Conservation (phyloP, 2,797 vertebrate species). For the Pelochelys cantorii region DNA sequence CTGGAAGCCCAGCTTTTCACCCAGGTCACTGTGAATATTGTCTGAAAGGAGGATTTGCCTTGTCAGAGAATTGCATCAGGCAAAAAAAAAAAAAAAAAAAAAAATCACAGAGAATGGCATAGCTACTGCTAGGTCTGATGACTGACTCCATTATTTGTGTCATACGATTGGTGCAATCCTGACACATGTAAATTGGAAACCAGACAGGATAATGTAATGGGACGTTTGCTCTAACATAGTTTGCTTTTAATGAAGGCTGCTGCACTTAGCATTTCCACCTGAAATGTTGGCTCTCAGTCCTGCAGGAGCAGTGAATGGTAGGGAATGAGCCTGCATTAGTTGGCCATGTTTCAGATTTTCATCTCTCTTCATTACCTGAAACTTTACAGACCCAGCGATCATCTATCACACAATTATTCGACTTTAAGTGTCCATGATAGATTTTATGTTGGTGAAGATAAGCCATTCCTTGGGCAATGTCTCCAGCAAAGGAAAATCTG, state of each 20-base stretch:
- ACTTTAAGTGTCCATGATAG: constrained; percentile 85
- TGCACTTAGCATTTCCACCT: background rate
- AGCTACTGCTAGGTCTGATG: background rate
- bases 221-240: background rate
- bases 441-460: constrained; percentile 88
- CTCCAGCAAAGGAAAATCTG: constrained; percentile 89
- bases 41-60: background rate
- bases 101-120: background rate
- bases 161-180: background rate
- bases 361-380: constrained; percentile 79
- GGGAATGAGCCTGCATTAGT: background rate
- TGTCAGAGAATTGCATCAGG: background rate
- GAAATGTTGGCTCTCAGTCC: background rate
- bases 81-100: no score
- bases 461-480: constrained; percentile 87
- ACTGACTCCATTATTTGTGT: background rate
- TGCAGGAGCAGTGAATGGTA: background rate
- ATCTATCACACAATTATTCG: constrained; percentile 87
- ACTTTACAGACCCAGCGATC: constrained; percentile 91
- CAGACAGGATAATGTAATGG: background rate
- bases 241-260: background rate
- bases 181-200: background rate
- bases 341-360: background rate
- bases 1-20: background rate
- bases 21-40: background rate